These are phyloP conservation scores for Rhadinocentrus ornatus DNA, from an alignment of 2,797 vertebrate genomes.

Conservation along the genomic window DNA sequence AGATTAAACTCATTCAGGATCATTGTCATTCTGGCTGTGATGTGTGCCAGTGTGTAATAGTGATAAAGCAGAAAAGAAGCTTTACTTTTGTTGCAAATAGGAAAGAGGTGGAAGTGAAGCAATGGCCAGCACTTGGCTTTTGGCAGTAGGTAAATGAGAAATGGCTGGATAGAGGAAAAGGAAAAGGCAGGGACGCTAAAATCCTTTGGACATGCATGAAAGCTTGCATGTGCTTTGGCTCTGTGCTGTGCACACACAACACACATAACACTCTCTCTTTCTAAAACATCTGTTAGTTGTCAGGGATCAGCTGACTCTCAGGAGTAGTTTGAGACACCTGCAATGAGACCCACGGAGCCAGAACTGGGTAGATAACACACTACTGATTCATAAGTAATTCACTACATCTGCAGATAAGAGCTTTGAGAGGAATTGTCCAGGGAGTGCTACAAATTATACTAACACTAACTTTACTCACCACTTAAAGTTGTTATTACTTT, in stretches of 20 bases:
- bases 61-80: conserved; percentile 19
- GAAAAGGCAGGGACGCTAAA: conserved; percentile 8
- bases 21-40: conserved; percentile 24
- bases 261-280: conserved; percentile 10
- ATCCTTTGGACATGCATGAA: conserved; percentile 5
- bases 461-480: not conserved
- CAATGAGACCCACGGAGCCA: conserved; percentile 23
- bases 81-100: conserved; percentile 21
- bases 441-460: not conserved
- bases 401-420: conserved; percentile 20
- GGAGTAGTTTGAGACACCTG: conserved; percentile 10
- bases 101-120: conserved; percentile 28
- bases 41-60: conserved; percentile 12
- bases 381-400: conserved; percentile 43
- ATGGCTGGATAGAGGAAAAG: conserved; percentile 11
- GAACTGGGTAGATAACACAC: conserved; percentile 41
- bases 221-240: conserved; percentile 16
- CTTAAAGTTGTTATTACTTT: not conserved
- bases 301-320: conserved; percentile 25
- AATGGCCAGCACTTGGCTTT: conserved; percentile 21
- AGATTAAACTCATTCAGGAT: conserved; percentile 46
- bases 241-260: conserved; percentile 25
- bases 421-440: not conserved
- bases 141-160: conserved; percentile 40
- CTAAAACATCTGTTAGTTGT: conserved; percentile 17